Conservation (phyloP, 2,797 vertebrate species). For the Gymnothorax javanicus region DNA sequence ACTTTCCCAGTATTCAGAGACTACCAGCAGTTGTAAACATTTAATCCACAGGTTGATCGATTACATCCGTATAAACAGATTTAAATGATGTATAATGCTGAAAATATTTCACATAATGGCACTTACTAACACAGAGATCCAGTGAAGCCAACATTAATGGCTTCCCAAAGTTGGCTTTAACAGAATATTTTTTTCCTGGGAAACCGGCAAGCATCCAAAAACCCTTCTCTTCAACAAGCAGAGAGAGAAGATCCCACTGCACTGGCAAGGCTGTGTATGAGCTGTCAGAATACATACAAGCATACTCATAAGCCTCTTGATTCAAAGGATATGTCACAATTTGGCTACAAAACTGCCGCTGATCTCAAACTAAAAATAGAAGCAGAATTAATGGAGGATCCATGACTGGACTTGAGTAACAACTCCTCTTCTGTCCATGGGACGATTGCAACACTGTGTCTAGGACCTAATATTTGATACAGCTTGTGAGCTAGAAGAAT, state of each 20-base stretch:
- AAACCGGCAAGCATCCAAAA: neutral
- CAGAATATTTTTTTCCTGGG: conserved; percentile 1
- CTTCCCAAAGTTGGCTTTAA: conserved; percentile 13
- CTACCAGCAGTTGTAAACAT: neutral
- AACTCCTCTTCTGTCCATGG: neutral
- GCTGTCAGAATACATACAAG: neutral
- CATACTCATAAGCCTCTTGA: neutral
- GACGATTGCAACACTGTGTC: neutral
- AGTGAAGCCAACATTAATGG: neutral
- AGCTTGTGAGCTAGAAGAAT: neutral
- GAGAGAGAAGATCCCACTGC: neutral
- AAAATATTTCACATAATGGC: neutral
- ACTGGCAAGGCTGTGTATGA: neutral
- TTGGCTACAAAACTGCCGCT: neutral
- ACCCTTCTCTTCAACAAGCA: neutral
- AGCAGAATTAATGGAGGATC: neutral
- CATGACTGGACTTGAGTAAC: neutral
- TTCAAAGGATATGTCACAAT: conserved; percentile 21
- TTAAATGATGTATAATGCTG: neutral
- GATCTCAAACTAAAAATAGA: conserved; percentile 18
- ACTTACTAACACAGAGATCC: neutral
- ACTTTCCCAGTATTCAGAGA: conserved; percentile 4
- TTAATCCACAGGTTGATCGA: neutral
- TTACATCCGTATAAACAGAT: conserved; percentile 15
- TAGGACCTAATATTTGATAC: neutral